These are phyloP conservation scores for Eremophila alpestris DNA, from an alignment of 2,797 vertebrate genomes.

Conservation along the genomic window DNA sequence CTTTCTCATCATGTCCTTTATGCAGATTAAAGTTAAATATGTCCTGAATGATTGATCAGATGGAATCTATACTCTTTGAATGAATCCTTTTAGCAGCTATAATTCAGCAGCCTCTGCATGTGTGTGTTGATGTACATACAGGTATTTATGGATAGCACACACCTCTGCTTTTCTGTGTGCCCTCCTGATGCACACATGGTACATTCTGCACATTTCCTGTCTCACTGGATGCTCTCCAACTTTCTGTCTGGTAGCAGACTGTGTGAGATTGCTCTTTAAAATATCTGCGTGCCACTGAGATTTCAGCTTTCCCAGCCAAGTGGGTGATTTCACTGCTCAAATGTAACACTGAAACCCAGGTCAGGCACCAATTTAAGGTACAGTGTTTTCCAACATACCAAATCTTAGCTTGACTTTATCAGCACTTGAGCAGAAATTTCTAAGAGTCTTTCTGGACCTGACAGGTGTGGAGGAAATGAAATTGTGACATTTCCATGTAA, in stretches of 20 bases:
- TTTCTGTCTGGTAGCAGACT: neutral
- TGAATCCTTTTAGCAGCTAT: neutral
- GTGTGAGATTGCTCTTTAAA: neutral
- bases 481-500: neutral
- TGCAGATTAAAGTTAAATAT: conserved; percentile 50
- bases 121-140: neutral
- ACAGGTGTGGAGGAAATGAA: neutral
- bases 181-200: neutral
- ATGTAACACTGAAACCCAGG: neutral
- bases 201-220: neutral
- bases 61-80: neutral
- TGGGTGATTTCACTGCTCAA: neutral
- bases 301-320: neutral
- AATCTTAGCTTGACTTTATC: neutral
- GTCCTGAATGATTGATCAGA: conserved; percentile 33
- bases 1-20: conserved; percentile 43
- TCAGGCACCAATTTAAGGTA: neutral
- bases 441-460: neutral
- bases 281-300: neutral
- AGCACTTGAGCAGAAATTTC: neutral
- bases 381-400: neutral
- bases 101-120: neutral
- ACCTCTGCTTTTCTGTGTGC: neutral
- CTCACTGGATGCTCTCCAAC: neutral
- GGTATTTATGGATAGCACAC: neutral